A percentile compares a stretch with the other conserved stretches of the same genome.
Evolutionary conservation across 2,888 invertebrate genomes (phyloP).

Genomic region (Leptopterna dolabrata): DNA sequence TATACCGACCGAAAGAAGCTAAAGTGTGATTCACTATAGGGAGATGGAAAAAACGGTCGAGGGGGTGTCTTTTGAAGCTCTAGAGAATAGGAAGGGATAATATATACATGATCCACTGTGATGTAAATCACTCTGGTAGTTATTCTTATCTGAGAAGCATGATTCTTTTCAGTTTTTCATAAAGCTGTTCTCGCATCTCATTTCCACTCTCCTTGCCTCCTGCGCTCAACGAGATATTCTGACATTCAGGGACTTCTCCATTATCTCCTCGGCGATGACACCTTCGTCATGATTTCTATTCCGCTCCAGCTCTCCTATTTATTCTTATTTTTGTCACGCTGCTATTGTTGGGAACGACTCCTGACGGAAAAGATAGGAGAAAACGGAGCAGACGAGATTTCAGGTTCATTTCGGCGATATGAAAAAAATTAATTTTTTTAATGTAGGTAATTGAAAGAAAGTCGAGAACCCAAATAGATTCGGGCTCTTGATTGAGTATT

Average conservation of each 20-base stretch:
- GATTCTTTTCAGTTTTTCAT: slow-evolving; percentile 38
- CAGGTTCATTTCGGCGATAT: too few relatives aligned
- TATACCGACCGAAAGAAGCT: not conserved
- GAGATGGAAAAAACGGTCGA: not conserved
- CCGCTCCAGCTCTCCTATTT: not conserved
- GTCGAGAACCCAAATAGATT: too few relatives aligned
- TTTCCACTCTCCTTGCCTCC: not conserved
- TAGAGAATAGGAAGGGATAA: not conserved
- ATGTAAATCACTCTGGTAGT: slow-evolving; percentile 32
- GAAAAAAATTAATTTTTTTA: too few relatives aligned
- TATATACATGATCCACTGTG: slow-evolving; percentile 35
- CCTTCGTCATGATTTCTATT: not conserved
- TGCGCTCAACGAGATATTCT: not conserved
- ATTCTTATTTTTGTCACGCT: not conserved
- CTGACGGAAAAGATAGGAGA: too few relatives aligned
- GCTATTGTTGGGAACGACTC: too few relatives aligned
- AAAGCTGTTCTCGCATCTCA: slow-evolving; percentile 33
- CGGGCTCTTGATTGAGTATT: too few relatives aligned
- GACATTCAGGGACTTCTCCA: not conserved
- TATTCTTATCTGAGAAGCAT: slow-evolving; percentile 15
- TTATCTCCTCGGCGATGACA: not conserved
- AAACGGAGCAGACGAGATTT: too few relatives aligned
- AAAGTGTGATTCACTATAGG: slow-evolving; percentile 1
- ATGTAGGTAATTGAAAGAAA: too few relatives aligned
- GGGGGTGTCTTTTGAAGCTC: not conserved